Evolutionary conservation across 2,797 vertebrate species (phyloP), one percentile per base, ranked within the genome.

Genomic region (Nasua narica): DNA sequence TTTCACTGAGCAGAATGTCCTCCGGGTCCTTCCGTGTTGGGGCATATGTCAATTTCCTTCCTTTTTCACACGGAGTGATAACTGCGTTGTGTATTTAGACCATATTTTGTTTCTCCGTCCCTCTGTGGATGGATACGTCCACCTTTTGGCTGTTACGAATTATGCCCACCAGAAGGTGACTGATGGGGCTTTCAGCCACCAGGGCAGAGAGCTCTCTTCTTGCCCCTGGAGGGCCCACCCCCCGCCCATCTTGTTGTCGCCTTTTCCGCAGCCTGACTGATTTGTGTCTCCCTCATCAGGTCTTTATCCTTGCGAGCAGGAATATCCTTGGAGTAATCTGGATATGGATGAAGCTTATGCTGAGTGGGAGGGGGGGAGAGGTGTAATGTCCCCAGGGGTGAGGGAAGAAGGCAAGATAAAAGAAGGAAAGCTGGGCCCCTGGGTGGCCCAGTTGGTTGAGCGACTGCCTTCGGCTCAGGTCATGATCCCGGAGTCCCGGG

Each of bases 101-200:
- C 23, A 23, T 12, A 14, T 14, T 40, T 32, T 69, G 48, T 25
- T 52, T 27, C 25, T n/a, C 48, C 1, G 5, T n/a, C 37, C 13
- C 3, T 21, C 43, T 23, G 3, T 43, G 0, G 0, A 0, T 37
- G 46, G 12, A 21, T 65, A 46, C 23, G 35, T 72, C 62, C 8
- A 16, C 23, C 40, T 84, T 56, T n/a, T 70, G 52, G 37, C 32
- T 56, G 11, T 16, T 27, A 23, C 67, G 87, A 67, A 37, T 32
- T 23, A 35, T 0, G 35, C 14, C 43, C 48, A 48, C 14, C 10
- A 5, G 29, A 25, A 35, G 67, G 46, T 0, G 14, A 11, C 12
- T 32, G 10, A 50, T 12, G 58, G 56, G 18, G 16, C 29, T 27
- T 82, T 74, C 16, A 35, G 2, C 19, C 19, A 12, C 54, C 0